Evolutionary conservation across 2,797 vertebrate genomes (phyloP), one percentile per base, ranked within the genome.

Genomic region (Sebastes itinus): DNA sequence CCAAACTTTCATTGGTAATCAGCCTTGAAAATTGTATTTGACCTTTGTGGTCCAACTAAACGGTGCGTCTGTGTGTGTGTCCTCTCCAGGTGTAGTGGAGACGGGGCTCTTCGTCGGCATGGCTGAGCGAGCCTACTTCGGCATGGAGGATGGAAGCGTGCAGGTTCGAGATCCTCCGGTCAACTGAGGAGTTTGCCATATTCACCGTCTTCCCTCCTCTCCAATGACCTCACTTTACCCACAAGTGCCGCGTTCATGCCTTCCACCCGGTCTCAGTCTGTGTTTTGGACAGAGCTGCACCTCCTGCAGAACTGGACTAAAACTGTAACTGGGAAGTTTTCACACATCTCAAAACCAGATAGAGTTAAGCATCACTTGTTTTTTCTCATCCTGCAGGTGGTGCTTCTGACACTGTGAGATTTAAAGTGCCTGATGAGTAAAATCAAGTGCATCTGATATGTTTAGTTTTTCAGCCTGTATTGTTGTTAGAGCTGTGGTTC

Each of bases 41-140:
- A 13, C 52, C 6, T 1, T 1, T 54, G 27, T n/a, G 22, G 9
- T 38, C 32, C 7, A 30, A 42, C 35, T 7, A 23, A 23, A 30
- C 3, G 4, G 30, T 38, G n/a, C 9, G 27, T n/a, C 2, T 64
- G 3, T 27, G 1, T 55, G 3, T 22, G 22, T 35, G 54, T 75
- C 23, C 1, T 38, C 55, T 1, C 88, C 83, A 99, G 99, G 98
- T 2, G 98, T 99, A 92, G 97, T 99, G 91, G 98, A 99, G 92
- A 99, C 99, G 0, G 99, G 99, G 2, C 96, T 99, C 4, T 99
- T 99, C 69, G 97, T 99, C 7, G 87, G 93, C 90, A 99, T 99
- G 98, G 98, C 97, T 0, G 94, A 98, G 71, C 92, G 96, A n/a
- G 98, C 97, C 42, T 99, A 99, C 88, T 99, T 99, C 0, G 99